A percentile compares a stretch with the other conserved stretches of the same genome.
Conservation (phyloP, 1,140 invertebrate species). For the Lycorma delicatula region DNA sequence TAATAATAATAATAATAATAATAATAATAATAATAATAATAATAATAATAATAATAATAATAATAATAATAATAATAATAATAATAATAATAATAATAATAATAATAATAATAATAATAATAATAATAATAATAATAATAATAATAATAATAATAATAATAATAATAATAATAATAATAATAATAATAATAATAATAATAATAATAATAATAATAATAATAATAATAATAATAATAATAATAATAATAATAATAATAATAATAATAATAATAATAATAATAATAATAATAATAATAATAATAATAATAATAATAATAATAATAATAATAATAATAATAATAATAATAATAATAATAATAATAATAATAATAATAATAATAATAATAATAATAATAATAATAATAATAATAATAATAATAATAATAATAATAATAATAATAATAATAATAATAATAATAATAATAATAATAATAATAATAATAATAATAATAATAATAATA, state of each 20-base stretch:
- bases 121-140: background rate
- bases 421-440: background rate
- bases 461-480: background rate
- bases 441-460: background rate
- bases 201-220: background rate
- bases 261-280: background rate
- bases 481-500: background rate
- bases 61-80: background rate
- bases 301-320: background rate
- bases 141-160: background rate
- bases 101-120: background rate
- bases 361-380: background rate
- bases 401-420: background rate
- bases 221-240: background rate
- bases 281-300: background rate
- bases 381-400: background rate
- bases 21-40: background rate
- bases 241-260: background rate
- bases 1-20: constrained; percentile 3
- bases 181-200: background rate
- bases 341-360: background rate
- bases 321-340: background rate
- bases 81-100: background rate
- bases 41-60: background rate
- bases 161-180: background rate